These are phyloP conservation scores for Terebella lapidaria DNA, from an alignment of 2,888 invertebrate genomes.

Conservation along the genomic window DNA sequence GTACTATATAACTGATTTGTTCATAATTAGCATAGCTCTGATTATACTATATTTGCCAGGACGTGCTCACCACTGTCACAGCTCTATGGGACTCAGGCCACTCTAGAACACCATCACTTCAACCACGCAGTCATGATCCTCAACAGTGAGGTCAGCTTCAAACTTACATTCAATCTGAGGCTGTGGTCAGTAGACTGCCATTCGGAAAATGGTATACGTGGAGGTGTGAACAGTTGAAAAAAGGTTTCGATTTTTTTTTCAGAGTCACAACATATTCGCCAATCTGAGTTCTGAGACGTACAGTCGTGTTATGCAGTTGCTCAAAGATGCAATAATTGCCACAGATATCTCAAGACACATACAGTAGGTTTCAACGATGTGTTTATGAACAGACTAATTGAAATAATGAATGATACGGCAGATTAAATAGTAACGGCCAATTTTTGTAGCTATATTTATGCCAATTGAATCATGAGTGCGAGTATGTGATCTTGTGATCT, in stretches of 20 bases:
- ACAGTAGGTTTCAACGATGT: constrained; percentile 54
- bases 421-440: too few relatives aligned
- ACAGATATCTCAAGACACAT: constrained; percentile 59
- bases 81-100: constrained; percentile 55
- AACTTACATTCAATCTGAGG: too few relatives aligned
- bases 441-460: too few relatives aligned
- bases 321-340: constrained; percentile 58
- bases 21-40: too few relatives aligned
- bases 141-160: constrained; percentile 56
- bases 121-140: constrained; percentile 51
- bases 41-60: too few relatives aligned
- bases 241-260: constrained; percentile 15
- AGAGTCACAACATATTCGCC: constrained; percentile 58
- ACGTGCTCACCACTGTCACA: constrained; percentile 57
- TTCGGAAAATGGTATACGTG: not conserved
- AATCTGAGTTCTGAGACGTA: constrained; percentile 56
- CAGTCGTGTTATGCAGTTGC: constrained; percentile 56
- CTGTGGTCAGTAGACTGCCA: not conserved
- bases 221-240: not conserved
- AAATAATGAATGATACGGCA: too few relatives aligned
- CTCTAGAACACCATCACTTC: constrained; percentile 50
- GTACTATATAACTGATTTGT: too few relatives aligned
- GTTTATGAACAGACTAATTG: not conserved
- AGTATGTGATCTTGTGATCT: too few relatives aligned
- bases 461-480: too few relatives aligned